Base-by-base conservation (phyloP, 2,888 invertebrate genomes). In the Troides aeacus region DNA sequence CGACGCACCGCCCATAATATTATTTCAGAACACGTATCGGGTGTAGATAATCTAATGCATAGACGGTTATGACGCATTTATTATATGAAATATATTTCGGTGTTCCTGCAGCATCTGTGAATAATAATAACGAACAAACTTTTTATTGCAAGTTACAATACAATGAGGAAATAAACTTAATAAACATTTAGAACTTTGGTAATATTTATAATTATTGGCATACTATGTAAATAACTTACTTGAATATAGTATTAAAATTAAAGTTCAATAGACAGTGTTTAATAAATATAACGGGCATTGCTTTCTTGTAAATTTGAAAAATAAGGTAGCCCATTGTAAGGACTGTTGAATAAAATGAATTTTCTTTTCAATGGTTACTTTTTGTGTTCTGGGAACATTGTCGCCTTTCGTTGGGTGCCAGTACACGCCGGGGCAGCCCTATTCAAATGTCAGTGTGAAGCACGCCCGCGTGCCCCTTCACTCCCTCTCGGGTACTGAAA, bases 361-460 rank as follows among this genome's bases (percentile, higher is more conserved):
- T 89, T 90, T 88, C 84, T 87, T 88, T 88, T 90, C 82, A 91
- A 91, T 89, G 86, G 87, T 83, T 83, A 84, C 84, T 85, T 85
- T 88, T 90, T 87, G 84, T 83, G 87, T 83, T 84, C 82, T 80
- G 82, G 84, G 88, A 86, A 91, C 92, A 92, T 90, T 92, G 92
- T 92, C 90, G 88, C 90, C 87, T 86, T 82, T 89, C 86, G 89
- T 87, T 85, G 88, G 88, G 88, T 90, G 91, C 90, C 90, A 90
- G 89, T 89, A 90, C 85, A 89, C 85, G 90, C 87, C 90, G 88
- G 82, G 88, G 87, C 90, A 86, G 90, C 84, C 86, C 92, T 88
- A 92, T 92, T 92, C 91, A 92, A 91, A 92, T 92, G 92, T 92
- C 92, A 92, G 81, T 78, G 84, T 86, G 89, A 86, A 84, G 82